These are phyloP conservation scores for Diuraphis noxia DNA, from an alignment of 1,140 invertebrate genomes.

Conservation along the genomic window DNA sequence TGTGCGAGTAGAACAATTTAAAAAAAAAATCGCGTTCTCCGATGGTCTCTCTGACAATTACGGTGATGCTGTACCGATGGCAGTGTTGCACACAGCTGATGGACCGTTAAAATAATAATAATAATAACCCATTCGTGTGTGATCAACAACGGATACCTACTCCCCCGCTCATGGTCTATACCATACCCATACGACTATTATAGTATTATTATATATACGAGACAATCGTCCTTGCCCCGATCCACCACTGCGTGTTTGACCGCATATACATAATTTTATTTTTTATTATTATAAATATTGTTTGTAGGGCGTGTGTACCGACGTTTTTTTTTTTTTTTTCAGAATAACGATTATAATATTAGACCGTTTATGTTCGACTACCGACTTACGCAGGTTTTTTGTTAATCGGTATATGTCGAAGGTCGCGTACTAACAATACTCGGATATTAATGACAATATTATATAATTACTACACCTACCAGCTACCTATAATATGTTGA, in stretches of 20 bases:
- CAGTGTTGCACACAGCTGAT: constrained; percentile 23
- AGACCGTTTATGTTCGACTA: background rate
- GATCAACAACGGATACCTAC: background rate
- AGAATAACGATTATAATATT: background rate
- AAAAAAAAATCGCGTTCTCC: constrained; percentile 19
- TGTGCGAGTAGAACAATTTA: constrained; percentile 6
- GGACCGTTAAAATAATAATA: constrained; percentile 41
- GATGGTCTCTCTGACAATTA: background rate
- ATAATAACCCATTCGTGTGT: constrained; percentile 18
- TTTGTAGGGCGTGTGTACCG: background rate
- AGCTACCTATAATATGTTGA: background rate
- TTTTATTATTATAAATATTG: background rate
- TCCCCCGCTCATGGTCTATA: background rate
- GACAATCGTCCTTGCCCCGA: background rate
- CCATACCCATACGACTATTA: background rate
- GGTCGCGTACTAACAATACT: background rate
- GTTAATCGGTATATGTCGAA: background rate
- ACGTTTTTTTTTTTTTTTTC: background rate
- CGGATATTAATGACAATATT: background rate
- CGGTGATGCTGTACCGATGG: background rate
- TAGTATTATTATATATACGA: background rate
- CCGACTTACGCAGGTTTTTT: background rate
- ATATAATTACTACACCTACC: background rate
- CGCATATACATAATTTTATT: background rate
- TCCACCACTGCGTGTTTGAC: background rate